Evolutionary conservation across 1,140 invertebrate genomes (phyloP).

Genomic region (Bombus polaris): DNA sequence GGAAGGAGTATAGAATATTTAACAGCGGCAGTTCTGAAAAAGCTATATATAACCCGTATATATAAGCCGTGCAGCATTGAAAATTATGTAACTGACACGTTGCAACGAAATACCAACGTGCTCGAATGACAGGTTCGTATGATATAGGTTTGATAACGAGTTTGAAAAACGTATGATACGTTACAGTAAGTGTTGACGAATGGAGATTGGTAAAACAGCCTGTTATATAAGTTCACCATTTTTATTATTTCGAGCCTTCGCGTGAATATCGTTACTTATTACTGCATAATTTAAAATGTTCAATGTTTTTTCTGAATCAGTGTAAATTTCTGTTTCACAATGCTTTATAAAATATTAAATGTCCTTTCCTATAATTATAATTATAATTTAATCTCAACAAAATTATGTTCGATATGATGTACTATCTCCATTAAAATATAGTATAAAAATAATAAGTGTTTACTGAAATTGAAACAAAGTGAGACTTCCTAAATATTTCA

Average conservation of each 20-base stretch:
- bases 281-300: neutral
- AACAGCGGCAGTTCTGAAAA: too few species aligned
- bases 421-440: too few species aligned
- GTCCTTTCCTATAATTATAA: too few species aligned
- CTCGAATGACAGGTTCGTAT: neutral
- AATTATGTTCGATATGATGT: too few species aligned
- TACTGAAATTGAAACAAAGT: too few species aligned
- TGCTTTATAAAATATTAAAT: too few species aligned
- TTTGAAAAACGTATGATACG: neutral
- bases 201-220: neutral
- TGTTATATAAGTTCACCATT: neutral
- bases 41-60: too few species aligned
- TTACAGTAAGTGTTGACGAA: neutral
- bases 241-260: neutral
- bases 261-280: neutral
- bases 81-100: neutral
- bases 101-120: neutral
- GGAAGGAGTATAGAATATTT: too few species aligned
- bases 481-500: neutral
- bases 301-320: neutral
- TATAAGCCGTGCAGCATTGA: neutral
- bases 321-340: too few species aligned
- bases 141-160: neutral
- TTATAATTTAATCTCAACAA: too few species aligned
- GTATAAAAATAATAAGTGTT: too few species aligned